Evolutionary conservation across 2,797 vertebrate genomes (phyloP), one percentile per base, ranked within the genome.

Genomic region (Leptodactylus fallax): DNA sequence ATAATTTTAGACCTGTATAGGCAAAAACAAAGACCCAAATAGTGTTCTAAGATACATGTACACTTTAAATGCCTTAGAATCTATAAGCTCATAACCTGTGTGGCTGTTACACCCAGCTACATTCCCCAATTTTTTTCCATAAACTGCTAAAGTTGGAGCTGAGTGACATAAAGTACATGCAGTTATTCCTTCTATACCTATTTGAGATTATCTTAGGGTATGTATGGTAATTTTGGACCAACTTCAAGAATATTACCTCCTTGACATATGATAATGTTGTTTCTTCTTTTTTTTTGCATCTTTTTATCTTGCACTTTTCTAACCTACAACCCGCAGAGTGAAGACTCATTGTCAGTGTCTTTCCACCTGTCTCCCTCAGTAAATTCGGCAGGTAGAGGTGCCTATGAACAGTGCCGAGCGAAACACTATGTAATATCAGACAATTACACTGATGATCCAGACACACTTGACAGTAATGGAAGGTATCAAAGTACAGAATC

Each of bases 381-480:
- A n/a, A 79, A n/a, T 60, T 36, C 55, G 5, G 23, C 55, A 79
- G 56, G 78, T 77, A 60, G 19, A 79, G 23, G 3, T 56, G 7
- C 53, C 16, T 36, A 36, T 9, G 25, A 79, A 45, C 55, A 36
- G 16, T 21, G 76, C 55, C 1, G 27, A 79, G 78, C 6, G 27
- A 79, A 79, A 79, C 27, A 77, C 45, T 23, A 23, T 51, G 49
- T 13, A 77, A 77, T 53, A 53, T 23, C 51, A 77, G 53, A 77
- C 21, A 23, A 77, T 77, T 77, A 77, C 23, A 77, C 47, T 49
- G 56, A 79, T 79, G 25, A 79, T 79, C 25, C 53, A 79, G 25
- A 79, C 56, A 79, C 55, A 27, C 49, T 58, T 79, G 53, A 79
- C 53, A 79, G 78, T 58, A 79, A 79, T 56, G 53, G 55, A 55